Evolutionary conservation across 2,797 vertebrate species (phyloP), one percentile per base, ranked within the genome.

Genomic region (Microctenopoma stevenorrisi): DNA sequence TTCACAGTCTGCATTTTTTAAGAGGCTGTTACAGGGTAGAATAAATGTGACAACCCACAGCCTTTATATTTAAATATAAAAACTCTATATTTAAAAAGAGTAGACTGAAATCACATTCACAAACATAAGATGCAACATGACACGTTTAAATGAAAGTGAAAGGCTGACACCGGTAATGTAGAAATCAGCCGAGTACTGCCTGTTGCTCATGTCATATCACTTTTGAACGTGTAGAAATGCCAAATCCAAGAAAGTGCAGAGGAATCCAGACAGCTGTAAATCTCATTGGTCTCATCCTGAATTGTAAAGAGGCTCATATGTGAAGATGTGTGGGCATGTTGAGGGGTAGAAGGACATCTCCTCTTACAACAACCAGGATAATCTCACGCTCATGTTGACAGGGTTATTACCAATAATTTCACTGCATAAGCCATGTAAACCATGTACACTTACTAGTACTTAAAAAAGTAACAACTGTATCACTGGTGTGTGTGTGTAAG

Each of bases 1-100:
- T 72, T 61, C n/a, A 71, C 68, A 71, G 42, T 50, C 4, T 64
- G 50, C 42, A 16, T 56, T 68, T 22, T 77, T 68, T 50, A 59
- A 28, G 11, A 10, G 55, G 48, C 4, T 33, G 49, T 51, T 40
- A 7, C 7, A 60, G 56, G 13, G 42, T 13, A 33, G 42, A 18
- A 50, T 65, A 5, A 18, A 49, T 42, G 13, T 40, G 28, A 28
- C 67, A 47, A 53, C 18, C 28, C 3, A 14, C 15, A 47, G 35
- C 3, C 1, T 0, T 1, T 25, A 5, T 22, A 5, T 52, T 64
- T 51, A 2, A 40, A 35, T 50, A 11, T 5, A 35, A 35, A 40
- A 40, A 40, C 1, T 0, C 3, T 25, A 6, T 22, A 5, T 52
- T 64, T 52, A 2, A 40, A 43, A 50, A n/a, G 15, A 44, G 15